Evolutionary conservation across 2,113 vertebrate species (phyloP).

Genomic region (Pterocles burchelli): DNA sequence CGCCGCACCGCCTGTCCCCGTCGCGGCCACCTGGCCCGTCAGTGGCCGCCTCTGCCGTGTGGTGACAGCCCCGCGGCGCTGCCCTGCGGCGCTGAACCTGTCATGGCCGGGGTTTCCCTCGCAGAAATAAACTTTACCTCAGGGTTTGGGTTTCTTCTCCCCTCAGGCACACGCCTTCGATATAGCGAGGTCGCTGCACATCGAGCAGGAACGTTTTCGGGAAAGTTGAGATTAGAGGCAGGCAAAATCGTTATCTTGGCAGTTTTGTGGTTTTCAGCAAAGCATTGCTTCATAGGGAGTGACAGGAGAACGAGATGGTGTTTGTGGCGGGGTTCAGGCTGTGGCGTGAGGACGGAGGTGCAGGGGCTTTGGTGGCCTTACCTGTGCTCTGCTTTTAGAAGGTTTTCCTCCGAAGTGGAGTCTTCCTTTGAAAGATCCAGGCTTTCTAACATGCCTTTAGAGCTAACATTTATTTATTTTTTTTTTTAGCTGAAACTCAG

Average conservation of each 20-base stretch:
- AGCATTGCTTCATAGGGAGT: neutral
- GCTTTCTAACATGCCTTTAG: neutral
- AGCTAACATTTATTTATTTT: neutral
- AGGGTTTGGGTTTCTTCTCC: neutral
- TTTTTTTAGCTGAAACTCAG: neutral
- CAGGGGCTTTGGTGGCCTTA: neutral
- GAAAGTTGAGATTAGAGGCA: neutral
- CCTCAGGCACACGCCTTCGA: rapidly evolving
- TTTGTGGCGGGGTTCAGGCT: neutral
- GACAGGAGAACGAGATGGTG: no score
- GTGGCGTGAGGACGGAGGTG: neutral
- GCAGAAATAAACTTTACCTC: neutral
- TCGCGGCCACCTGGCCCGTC: neutral
- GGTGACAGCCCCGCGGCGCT: neutral
- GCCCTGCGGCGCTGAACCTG: neutral
- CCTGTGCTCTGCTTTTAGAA: neutral
- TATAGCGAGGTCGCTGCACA: rapidly evolving
- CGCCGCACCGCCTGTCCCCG: no score
- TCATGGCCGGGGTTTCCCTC: neutral
- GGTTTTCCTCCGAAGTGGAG: neutral
- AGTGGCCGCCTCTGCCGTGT: neutral
- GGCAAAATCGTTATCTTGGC: neutral
- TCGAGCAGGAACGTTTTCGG: neutral
- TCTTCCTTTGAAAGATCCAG: neutral
- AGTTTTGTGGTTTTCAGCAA: neutral